phyloP scores from a whole-genome alignment of 1,140 invertebrate species.

The Gryllus bimaculatus region DNA sequence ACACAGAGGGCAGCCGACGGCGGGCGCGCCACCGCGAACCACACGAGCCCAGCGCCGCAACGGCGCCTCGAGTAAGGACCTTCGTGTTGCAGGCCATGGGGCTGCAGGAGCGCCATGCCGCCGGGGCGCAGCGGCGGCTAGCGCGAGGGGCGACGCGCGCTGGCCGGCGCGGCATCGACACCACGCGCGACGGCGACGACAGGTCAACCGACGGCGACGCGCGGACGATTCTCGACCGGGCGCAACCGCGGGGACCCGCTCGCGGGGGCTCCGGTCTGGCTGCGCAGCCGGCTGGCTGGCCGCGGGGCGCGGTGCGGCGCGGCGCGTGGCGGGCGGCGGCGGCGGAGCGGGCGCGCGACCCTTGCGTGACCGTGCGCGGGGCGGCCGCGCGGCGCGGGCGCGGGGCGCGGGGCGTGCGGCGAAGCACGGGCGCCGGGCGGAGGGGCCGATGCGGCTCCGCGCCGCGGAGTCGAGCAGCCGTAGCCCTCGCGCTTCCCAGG shows the following conservation, averaged over 20 bases:
- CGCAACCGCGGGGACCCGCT: too few relatives aligned
- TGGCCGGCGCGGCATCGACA: neutral
- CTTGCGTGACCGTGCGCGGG: neutral
- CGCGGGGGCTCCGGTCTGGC: too few relatives aligned
- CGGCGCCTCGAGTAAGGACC: slow-evolving; percentile 43
- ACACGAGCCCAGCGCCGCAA: slow-evolving; percentile 62
- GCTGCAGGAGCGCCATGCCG: slow-evolving; percentile 7
- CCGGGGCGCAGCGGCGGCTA: neutral
- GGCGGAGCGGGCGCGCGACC: neutral
- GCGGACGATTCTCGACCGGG: too few relatives aligned
- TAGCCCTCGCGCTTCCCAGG: neutral
- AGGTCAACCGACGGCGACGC: neutral
- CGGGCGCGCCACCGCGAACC: slow-evolving; percentile 63
- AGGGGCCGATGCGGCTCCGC: too few relatives aligned
- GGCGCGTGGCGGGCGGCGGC: too few relatives aligned
- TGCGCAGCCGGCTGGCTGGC: neutral
- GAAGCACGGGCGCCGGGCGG: too few relatives aligned
- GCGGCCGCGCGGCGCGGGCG: too few relatives aligned
- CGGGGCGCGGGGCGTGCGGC: too few relatives aligned
- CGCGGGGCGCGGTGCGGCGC: too few relatives aligned
- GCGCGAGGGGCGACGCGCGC: neutral
- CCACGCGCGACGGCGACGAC: neutral
- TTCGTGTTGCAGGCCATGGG: slow-evolving; percentile 16
- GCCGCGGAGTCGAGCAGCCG: neutral
- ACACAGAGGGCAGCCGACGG: slow-evolving; percentile 66